Conservation (phyloP, 2,888 invertebrate species). For the Microctonus brassicae region DNA sequence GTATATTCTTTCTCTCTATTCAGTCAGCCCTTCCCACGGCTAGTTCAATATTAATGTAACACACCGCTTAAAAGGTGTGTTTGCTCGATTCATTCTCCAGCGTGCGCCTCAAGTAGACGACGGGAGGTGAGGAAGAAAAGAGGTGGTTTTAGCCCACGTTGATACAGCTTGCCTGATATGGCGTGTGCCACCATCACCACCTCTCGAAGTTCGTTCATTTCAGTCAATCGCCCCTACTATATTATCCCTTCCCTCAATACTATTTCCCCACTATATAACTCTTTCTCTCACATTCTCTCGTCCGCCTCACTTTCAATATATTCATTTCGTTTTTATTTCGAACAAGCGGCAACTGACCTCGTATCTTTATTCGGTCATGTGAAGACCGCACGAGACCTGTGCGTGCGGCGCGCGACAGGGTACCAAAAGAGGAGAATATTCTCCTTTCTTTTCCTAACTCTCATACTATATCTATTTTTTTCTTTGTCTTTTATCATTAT, state of each 20-base stretch:
- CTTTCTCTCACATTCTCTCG: slow-evolving; percentile 38
- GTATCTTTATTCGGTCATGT: slow-evolving; percentile 58
- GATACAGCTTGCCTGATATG: slow-evolving; percentile 67
- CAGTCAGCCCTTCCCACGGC: slow-evolving; percentile 44
- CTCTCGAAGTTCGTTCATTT: slow-evolving; percentile 51
- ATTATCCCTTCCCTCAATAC: neutral
- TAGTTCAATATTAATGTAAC: slow-evolving; percentile 68
- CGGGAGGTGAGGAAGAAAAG: slow-evolving; percentile 51
- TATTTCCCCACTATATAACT: neutral
- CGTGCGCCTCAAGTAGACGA: slow-evolving; percentile 40
- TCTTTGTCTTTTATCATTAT: neutral
- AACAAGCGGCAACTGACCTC: slow-evolving; percentile 49
- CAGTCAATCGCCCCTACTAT: slow-evolving; percentile 43
- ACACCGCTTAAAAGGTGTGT: slow-evolving; percentile 67
- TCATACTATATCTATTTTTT: neutral
- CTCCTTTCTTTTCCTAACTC: neutral
- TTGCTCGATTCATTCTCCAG: slow-evolving; percentile 55
- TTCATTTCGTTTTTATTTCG: slow-evolving; percentile 31
- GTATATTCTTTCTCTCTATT: no score
- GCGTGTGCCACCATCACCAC: slow-evolving; percentile 63
- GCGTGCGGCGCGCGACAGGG: slow-evolving; percentile 45
- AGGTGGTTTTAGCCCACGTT: slow-evolving; percentile 64
- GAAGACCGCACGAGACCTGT: slow-evolving; percentile 45
- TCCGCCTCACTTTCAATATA: slow-evolving; percentile 24
- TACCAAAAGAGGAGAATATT: slow-evolving; percentile 41